Percentiles rank a stretch among this genome's conserved stretches.
Evolutionary conservation across 2,888 invertebrate species (phyloP).

Genomic region (Hipparchia semele): DNA sequence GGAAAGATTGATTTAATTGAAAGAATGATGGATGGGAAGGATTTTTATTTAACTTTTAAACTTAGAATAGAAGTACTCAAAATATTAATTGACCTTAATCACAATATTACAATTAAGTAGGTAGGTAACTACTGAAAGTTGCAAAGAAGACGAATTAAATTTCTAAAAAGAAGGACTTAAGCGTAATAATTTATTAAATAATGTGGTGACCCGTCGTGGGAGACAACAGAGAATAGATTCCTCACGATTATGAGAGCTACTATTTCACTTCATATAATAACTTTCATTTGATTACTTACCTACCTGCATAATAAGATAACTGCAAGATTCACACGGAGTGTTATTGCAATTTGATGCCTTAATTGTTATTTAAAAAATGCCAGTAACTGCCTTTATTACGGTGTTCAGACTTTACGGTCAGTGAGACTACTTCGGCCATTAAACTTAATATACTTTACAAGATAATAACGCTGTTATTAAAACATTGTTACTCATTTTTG

Average conservation of each 20-base stretch:
- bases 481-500: not conserved
- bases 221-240: conserved; percentile 70
- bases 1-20: not conserved
- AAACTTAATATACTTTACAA: not conserved
- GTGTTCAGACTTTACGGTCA: not conserved
- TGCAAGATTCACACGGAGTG: conserved; percentile 50
- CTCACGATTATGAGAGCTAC: conserved; percentile 57
- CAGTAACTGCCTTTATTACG: not conserved
- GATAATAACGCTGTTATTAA: not conserved
- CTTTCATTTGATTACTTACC: conserved; percentile 62
- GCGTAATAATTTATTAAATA: conserved; percentile 63
- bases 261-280: conserved; percentile 59
- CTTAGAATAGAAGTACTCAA: not conserved
- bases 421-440: not conserved
- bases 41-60: too few species aligned
- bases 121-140: conserved; percentile 42
- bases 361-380: conserved; percentile 14
- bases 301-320: conserved; percentile 48
- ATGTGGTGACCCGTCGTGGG: conserved; percentile 72
- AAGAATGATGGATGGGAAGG: too few species aligned
- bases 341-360: conserved; percentile 19
- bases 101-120: not conserved
- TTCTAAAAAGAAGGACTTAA: conserved; percentile 50
- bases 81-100: not conserved
- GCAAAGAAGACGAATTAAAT: conserved; percentile 40